Evolutionary conservation across 1,140 invertebrate genomes (phyloP).

Genomic region (Neodiprion pinetum): DNA sequence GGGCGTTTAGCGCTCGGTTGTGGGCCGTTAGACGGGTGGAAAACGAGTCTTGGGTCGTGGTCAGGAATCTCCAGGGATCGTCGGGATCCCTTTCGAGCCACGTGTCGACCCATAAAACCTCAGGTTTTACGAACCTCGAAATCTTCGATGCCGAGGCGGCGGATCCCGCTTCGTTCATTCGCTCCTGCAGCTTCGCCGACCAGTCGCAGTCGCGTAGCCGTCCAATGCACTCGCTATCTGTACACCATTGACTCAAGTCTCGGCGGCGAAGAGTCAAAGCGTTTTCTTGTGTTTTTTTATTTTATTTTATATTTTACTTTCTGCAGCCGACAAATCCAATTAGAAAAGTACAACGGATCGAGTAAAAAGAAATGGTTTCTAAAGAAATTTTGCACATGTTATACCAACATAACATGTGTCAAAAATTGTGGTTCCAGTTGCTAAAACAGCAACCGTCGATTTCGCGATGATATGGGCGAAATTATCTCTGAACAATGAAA

Average conservation of each 20-base stretch:
- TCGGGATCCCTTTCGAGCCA: slow-evolving; percentile 1
- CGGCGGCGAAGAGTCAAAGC: not conserved
- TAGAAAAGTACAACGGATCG: not conserved
- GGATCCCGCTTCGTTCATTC: not conserved
- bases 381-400: not conserved
- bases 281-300: not conserved
- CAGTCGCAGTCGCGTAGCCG: not conserved
- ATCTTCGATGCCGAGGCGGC: slow-evolving; percentile 1
- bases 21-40: slow-evolving; percentile 19
- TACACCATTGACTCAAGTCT: not conserved
- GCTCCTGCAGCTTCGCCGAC: not conserved
- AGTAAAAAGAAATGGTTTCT: not conserved
- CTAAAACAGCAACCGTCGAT: no score
- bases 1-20: slow-evolving; percentile 17
- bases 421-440: no score
- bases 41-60: not conserved
- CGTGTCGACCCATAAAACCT: slow-evolving; percentile 1
- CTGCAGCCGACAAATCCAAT: not conserved
- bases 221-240: no score
- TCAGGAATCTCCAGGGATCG: slow-evolving; percentile 10
- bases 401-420: not conserved
- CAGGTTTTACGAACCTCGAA: slow-evolving; percentile 1
- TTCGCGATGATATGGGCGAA: no score
- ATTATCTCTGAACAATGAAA: no score
- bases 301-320: not conserved